phyloP scores from a whole-genome alignment of 2,888 invertebrate species.

The Xestia rhomboidea region DNA sequence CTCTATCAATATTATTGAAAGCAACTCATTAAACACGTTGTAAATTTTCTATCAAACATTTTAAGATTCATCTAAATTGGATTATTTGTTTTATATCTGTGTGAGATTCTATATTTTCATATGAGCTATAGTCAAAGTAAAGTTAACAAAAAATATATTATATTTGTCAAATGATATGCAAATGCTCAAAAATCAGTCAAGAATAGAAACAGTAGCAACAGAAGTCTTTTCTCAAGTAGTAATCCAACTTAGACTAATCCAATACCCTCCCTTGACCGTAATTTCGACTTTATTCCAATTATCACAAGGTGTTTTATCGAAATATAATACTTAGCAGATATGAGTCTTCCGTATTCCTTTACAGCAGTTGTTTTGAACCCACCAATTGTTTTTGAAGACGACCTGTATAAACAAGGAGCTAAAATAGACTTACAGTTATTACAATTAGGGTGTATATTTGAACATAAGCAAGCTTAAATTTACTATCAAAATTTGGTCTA shows the following conservation, averaged over 20 bases:
- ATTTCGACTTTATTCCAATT: conserved; percentile 52
- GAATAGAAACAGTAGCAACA: conserved; percentile 28
- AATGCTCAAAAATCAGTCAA: conserved; percentile 53
- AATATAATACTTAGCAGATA: conserved; percentile 56
- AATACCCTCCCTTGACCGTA: conserved; percentile 38
- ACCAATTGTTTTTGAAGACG: conserved; percentile 37
- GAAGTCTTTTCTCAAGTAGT: conserved; percentile 22
- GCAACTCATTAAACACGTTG: conserved; percentile 34
- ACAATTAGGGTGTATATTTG: background rate
- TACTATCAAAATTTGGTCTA: too few relatives aligned
- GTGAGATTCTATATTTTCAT: conserved; percentile 31
- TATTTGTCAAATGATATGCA: conserved; percentile 42
- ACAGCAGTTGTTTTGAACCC: conserved; percentile 11
- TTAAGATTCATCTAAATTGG: conserved; percentile 52
- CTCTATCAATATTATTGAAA: conserved; percentile 43
- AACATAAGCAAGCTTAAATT: too few relatives aligned
- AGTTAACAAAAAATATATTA: conserved; percentile 10
- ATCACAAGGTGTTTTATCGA: conserved; percentile 49
- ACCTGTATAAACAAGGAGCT: conserved; percentile 52
- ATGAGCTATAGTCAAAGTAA: conserved; percentile 15
- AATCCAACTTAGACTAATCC: conserved; percentile 58
- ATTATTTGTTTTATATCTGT: conserved; percentile 35
- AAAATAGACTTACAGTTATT: conserved; percentile 2
- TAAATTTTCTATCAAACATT: conserved; percentile 43
- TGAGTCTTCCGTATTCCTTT: conserved; percentile 47